phyloP scores from a whole-genome alignment of 2,797 vertebrate species.

The Tokudaia muenninki region DNA sequence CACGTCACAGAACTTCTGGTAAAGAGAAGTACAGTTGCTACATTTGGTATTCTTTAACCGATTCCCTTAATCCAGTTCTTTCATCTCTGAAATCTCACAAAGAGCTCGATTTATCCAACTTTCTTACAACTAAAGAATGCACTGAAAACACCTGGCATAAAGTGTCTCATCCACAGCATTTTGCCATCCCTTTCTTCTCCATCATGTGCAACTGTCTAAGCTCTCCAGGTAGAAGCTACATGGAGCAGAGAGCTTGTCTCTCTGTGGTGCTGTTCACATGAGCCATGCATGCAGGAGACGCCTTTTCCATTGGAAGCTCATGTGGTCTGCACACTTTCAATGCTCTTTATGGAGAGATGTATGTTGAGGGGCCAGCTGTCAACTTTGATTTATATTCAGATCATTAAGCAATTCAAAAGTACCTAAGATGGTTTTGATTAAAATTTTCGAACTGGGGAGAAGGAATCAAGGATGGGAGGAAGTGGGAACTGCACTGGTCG shows the following conservation, averaged over 20 bases:
- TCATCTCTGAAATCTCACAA: constrained; percentile 63
- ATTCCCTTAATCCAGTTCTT: constrained; percentile 27
- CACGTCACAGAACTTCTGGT: constrained; percentile 48
- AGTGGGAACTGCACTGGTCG: constrained; percentile 15
- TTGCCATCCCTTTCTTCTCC: not conserved
- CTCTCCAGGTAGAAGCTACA: not conserved
- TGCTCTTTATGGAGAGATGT: constrained; percentile 68
- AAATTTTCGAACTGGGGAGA: constrained; percentile 70
- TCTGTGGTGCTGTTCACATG: not conserved
- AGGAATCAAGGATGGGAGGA: constrained; percentile 18
- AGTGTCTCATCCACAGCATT: not conserved
- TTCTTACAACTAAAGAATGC: not conserved
- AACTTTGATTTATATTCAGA: constrained; percentile 80
- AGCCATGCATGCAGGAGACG: not conserved
- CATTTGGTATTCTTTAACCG: constrained; percentile 16
- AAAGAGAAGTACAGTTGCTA: constrained; percentile 1
- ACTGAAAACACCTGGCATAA: not conserved
- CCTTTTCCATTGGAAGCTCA: constrained; percentile 46
- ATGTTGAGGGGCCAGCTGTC: constrained; percentile 77
- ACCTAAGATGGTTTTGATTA: constrained; percentile 78
- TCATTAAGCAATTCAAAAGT: constrained; percentile 77
- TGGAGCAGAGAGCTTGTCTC: not conserved
- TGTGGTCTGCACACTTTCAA: constrained; percentile 63
- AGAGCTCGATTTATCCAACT: constrained; percentile 23
- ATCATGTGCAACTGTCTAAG: not conserved